These are phyloP conservation scores for Saccostrea cuccullata DNA, from an alignment of 1,140 invertebrate genomes.

Conservation along the genomic window DNA sequence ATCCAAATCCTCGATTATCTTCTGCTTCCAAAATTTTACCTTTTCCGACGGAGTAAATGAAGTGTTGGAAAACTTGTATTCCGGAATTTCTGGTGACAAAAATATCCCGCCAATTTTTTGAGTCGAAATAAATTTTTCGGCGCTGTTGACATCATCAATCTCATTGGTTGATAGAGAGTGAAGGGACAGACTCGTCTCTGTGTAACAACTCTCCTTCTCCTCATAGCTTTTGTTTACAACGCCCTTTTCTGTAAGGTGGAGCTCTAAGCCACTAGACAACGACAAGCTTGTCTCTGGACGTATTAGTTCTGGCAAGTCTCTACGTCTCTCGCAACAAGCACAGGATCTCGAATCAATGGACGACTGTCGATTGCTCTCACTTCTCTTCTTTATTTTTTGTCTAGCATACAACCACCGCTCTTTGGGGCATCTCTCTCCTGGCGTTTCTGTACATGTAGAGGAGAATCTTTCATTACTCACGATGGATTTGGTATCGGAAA, in stretches of 20 bases:
- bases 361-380: slow-evolving; percentile 19
- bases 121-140: not conserved
- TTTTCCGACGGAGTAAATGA: slow-evolving; percentile 21
- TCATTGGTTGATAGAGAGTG: slow-evolving; percentile 11
- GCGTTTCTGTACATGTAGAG: not conserved
- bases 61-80: slow-evolving; percentile 18
- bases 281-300: slow-evolving; percentile 15
- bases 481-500: slow-evolving; percentile 10
- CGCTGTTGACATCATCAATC: not conserved
- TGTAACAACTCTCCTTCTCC: slow-evolving; percentile 5
- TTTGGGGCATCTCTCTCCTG: not conserved
- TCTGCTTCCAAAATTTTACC: slow-evolving; percentile 30
- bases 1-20: slow-evolving; percentile 23
- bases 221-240: slow-evolving; percentile 9
- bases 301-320: not conserved
- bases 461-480: slow-evolving; percentile 16
- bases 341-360: not conserved
- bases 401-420: not conserved
- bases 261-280: not conserved
- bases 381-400: slow-evolving; percentile 13
- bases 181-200: slow-evolving; percentile 18
- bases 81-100: slow-evolving; percentile 9
- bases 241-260: not conserved
- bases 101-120: slow-evolving; percentile 20
- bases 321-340: not conserved